These are phyloP conservation scores for Hemaris fuciformis DNA, from an alignment of 2,888 invertebrate species.

Conservation along the genomic window DNA sequence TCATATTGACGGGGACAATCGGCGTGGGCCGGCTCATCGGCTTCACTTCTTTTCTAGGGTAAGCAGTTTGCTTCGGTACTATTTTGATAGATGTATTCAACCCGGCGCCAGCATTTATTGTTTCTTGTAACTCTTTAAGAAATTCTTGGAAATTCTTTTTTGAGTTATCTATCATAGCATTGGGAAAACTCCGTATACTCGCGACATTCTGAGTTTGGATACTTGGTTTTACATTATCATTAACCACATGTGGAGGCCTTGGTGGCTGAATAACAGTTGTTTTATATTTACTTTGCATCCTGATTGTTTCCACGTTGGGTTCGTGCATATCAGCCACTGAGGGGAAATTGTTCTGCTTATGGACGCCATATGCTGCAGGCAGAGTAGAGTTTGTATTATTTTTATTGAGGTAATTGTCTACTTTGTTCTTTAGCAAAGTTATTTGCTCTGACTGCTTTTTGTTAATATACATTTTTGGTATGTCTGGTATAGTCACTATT, in stretches of 20 bases:
- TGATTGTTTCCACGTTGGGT: neutral
- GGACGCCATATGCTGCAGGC: constrained; percentile 30
- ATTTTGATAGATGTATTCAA: constrained; percentile 14
- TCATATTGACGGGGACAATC: constrained; percentile 29
- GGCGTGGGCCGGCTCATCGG: constrained; percentile 34
- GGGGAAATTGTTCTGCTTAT: constrained; percentile 11
- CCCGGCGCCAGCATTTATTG: constrained; percentile 50
- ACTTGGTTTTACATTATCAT: neutral
- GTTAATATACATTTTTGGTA: constrained; percentile 46
- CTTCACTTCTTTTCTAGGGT: constrained; percentile 29
- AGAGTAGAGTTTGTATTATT: constrained; percentile 20
- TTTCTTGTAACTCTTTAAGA: constrained; percentile 52
- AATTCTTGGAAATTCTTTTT: constrained; percentile 43
- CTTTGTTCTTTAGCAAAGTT: constrained; percentile 33
- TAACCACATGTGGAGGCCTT: neutral
- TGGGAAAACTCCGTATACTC: constrained; percentile 10
- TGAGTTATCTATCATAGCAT: constrained; percentile 9
- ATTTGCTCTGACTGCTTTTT: constrained; percentile 44
- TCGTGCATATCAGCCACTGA: neutral
- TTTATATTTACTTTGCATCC: neutral
- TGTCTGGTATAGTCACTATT: constrained; percentile 35
- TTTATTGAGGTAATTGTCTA: constrained; percentile 27
- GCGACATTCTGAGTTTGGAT: neutral
- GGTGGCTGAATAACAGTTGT: neutral
- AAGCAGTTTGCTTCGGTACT: neutral